A percentile compares a stretch with the other conserved stretches of the same genome.
Evolutionary conservation across 2,113 vertebrate species (phyloP).

Genomic region (Triplophysa siluroides): DNA sequence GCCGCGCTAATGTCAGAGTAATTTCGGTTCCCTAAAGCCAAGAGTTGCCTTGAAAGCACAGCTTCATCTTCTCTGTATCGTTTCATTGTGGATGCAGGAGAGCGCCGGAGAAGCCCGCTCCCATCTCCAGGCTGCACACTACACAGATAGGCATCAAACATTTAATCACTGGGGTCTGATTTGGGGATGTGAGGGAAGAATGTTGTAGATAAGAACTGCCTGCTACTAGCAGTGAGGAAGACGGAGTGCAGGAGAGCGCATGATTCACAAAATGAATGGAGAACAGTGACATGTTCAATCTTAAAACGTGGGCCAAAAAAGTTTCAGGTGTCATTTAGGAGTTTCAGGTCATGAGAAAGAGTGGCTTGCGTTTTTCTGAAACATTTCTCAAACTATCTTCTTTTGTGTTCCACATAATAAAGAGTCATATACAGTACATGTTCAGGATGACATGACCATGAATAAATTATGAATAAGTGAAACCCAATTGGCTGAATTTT

Average conservation of each 20-base stretch:
- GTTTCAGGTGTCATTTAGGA: not conserved
- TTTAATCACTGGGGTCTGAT: constrained; percentile 64
- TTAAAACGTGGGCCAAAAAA: not conserved
- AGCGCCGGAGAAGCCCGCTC: constrained; percentile 23
- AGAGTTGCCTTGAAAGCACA: constrained; percentile 48
- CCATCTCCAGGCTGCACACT: constrained; percentile 50
- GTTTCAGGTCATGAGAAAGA: not conserved
- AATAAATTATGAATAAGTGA: no score
- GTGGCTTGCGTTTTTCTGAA: no score
- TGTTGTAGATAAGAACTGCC: constrained; percentile 46
- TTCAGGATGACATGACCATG: no score
- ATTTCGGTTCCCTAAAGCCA: constrained; percentile 57
- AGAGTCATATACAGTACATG: no score
- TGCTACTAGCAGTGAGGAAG: not conserved
- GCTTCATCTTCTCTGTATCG: constrained; percentile 41
- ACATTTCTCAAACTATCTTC: no score
- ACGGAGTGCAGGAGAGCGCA: not conserved
- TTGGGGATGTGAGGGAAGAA: constrained; percentile 62
- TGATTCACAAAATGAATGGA: not conserved
- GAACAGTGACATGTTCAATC: not conserved
- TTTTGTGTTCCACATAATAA: no score
- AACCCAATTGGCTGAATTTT: no score
- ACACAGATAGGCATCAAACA: constrained; percentile 61
- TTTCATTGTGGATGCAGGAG: constrained; percentile 56
- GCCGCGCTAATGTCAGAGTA: constrained; percentile 56